Evolutionary conservation across 2,888 invertebrate genomes (phyloP), one percentile per base, ranked within the genome.

Genomic region (Melinaea marsaeus): DNA sequence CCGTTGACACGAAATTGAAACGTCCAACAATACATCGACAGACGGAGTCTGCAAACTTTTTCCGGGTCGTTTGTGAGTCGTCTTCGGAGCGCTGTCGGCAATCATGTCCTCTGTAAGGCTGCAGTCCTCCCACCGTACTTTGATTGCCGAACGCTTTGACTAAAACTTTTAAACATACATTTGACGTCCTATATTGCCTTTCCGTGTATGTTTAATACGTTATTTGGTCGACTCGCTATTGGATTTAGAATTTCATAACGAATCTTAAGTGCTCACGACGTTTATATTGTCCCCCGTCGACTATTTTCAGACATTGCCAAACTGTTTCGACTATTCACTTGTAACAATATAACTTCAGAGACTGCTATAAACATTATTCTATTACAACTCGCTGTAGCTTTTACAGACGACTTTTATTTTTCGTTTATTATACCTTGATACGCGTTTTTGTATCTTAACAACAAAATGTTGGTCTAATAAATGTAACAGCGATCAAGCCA

Each of bases 51-150:
- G 73, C 78, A 80, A 90, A 90, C 85, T 89, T 90, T 88, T 88
- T 85, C 85, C 79, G 77, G 72, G 73, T 76, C 75, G 77, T 76
- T 72, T 79, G 78, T 76, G 86, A 88, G 86, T 88, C 88, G 78
- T 73, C 72, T 76, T 69, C 70, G 69, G 74, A 70, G 57, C 69
- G 82, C 85, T 87, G 89, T 88, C 83, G 80, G 82, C 88, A 88
- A 89, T 88, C 88, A 86, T 82, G 83, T 78, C 80, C 80, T 86
- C 88, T 88, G 88, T 89, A 88, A 88, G 89, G 88, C 86, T 89
- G 86, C 89, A 77, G 79, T 80, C 84, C 83, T 85, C 83, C 75
- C 75, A 85, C 88, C 78, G 79, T 87, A 88, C 88, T 80, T 76
- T 81, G 88, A 86, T 88, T 86, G 85, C 80, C 83, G 84, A 85